phyloP scores from a whole-genome alignment of 2,797 vertebrate genomes.

The Oophaga sylvatica region DNA sequence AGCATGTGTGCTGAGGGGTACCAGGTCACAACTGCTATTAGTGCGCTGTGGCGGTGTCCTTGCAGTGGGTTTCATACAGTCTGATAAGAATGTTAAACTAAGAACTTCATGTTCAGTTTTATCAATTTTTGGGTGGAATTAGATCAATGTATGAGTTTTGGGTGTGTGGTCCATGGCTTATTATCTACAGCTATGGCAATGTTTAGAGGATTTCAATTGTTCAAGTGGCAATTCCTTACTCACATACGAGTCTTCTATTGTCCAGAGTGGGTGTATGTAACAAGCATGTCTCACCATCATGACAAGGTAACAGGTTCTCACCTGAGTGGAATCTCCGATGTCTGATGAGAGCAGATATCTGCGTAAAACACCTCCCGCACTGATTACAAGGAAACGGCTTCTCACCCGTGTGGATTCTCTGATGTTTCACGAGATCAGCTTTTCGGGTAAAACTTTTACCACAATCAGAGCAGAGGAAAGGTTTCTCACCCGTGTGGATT shows the following conservation, averaged over 20 bases:
- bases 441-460: constrained; percentile 7
- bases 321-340: constrained; percentile 78
- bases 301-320: constrained; percentile 73
- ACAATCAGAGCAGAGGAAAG: neutral
- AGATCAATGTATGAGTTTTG: too few species aligned
- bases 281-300: constrained; percentile 76
- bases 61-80: too few species aligned
- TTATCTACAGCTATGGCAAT: too few species aligned
- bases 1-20: too few species aligned
- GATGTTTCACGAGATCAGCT: neutral
- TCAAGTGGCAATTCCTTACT: neutral
- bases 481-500: constrained; percentile 11
- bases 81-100: too few species aligned
- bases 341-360: neutral
- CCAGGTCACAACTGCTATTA: too few species aligned
- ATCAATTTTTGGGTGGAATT: too few species aligned
- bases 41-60: too few species aligned
- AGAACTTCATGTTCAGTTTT: too few species aligned
- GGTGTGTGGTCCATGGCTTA: too few species aligned
- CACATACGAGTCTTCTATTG: neutral
- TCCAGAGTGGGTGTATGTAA: neutral
- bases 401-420: constrained; percentile 4
- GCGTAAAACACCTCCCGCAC: neutral
- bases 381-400: neutral
- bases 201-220: neutral